Evolutionary conservation across 2,888 invertebrate genomes (phyloP).

Genomic region (Adelognathus sp.): DNA sequence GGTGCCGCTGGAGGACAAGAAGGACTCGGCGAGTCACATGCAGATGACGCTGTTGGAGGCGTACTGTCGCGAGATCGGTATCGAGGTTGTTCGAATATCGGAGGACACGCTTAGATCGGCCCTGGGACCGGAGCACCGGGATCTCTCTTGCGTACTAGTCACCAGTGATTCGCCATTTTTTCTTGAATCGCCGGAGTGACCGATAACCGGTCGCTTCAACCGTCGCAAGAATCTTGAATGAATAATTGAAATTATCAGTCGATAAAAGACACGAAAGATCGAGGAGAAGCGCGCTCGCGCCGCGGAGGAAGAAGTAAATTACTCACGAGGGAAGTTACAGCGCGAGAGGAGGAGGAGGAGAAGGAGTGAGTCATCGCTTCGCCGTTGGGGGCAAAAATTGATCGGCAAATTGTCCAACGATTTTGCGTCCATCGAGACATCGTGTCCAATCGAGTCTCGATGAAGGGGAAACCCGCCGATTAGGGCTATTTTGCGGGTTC

Average conservation of each 20-base stretch:
- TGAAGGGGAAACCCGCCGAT: not conserved
- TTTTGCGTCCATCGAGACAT: not conserved
- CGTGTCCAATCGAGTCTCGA: constrained; percentile 5
- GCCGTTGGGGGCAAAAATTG: constrained; percentile 39
- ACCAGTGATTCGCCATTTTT: constrained; percentile 67
- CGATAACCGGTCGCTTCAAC: not conserved
- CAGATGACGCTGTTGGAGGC: constrained; percentile 90
- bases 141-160: constrained; percentile 71
- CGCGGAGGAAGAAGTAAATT: not conserved
- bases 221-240: constrained; percentile 37
- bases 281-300: not conserved
- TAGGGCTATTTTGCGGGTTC: not conserved
- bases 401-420: not conserved
- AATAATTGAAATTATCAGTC: constrained; percentile 56
- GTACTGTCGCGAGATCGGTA: constrained; percentile 90
- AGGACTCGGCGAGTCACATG: constrained; percentile 90
- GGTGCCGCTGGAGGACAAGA: constrained; percentile 84
- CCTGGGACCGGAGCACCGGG: constrained; percentile 70
- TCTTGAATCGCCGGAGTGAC: constrained; percentile 71
- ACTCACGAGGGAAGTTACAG: not conserved
- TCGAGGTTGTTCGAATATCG: constrained; percentile 88
- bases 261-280: constrained; percentile 28
- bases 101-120: constrained; percentile 65
- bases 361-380: constrained; percentile 12
- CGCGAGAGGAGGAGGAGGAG: not conserved